Evolutionary conservation across 30 jellyfish, hydroid and myxozoan species (phyloP).

Genomic region (Pseudorhiza aurosa): DNA sequence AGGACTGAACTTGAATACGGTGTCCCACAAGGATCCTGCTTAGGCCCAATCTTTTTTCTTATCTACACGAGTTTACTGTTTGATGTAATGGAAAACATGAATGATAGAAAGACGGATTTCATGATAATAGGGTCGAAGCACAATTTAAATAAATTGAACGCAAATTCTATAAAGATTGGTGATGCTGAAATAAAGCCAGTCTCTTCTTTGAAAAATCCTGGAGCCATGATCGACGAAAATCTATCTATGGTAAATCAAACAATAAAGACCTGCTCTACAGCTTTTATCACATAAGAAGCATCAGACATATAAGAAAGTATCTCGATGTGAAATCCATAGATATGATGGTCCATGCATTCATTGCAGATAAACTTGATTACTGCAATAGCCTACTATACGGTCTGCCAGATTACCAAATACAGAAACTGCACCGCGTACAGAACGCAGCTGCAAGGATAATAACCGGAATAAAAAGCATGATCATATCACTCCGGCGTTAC

Average conservation of each 20-base stretch:
- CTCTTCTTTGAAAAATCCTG: slow-evolving; percentile 30
- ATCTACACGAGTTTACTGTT: slow-evolving; percentile 43
- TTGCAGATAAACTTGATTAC: slow-evolving; percentile 32
- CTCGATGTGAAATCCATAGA: slow-evolving; percentile 20
- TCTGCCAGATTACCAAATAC: slow-evolving; percentile 37
- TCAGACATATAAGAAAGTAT: slow-evolving; percentile 19
- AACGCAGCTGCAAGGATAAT: no score
- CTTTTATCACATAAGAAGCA: slow-evolving; percentile 16
- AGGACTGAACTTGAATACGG: slow-evolving; percentile 33
- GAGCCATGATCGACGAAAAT: slow-evolving; percentile 32
- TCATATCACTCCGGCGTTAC: slow-evolving; percentile 57
- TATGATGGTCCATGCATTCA: slow-evolving; percentile 46
- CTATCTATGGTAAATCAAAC: slow-evolving; percentile 17
- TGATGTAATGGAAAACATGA: slow-evolving; percentile 25
- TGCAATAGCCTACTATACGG: slow-evolving; percentile 67
- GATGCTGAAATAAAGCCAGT: slow-evolving; percentile 52
- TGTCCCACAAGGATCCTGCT: slow-evolving; percentile 62
- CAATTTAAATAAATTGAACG: slow-evolving; percentile 19
- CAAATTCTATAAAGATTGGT: slow-evolving; percentile 44
- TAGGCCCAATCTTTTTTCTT: slow-evolving; percentile 45
- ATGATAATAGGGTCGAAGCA: slow-evolving; percentile 31
- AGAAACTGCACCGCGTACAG: no score
- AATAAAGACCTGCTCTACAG: slow-evolving; percentile 1
- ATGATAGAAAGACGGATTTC: slow-evolving; percentile 25
- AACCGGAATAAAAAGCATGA: slow-evolving; percentile 13